Percentiles rank a stretch among this genome's conserved stretches.
phyloP scores from a whole-genome alignment of 2,888 invertebrate species.

The Trichopria drosophilae region DNA sequence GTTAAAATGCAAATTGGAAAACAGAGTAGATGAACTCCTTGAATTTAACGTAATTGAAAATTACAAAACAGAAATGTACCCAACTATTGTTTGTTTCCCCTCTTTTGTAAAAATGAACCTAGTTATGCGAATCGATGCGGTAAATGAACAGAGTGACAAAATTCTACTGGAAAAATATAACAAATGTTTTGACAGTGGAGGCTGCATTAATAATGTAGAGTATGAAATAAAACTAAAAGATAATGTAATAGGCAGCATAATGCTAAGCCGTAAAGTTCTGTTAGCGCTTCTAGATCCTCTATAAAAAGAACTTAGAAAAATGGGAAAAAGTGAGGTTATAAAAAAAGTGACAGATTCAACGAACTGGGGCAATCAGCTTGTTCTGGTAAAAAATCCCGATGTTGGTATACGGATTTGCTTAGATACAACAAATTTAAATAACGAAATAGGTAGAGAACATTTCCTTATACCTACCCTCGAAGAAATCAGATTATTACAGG shows the following conservation, averaged over 20 bases:
- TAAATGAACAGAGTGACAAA: too few relatives aligned
- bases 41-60: too few relatives aligned
- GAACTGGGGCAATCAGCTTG: neutral
- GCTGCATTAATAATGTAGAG: constrained; percentile 26
- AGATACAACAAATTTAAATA: constrained; percentile 43
- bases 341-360: neutral
- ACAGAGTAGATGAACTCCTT: too few relatives aligned
- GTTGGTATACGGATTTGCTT: constrained; percentile 39
- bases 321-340: constrained; percentile 1
- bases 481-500: constrained; percentile 37
- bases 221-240: constrained; percentile 34
- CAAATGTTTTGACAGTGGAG: constrained; percentile 33
- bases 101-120: too few relatives aligned
- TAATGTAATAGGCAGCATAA: constrained; percentile 19
- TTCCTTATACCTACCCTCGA: constrained; percentile 40
- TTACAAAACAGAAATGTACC: too few relatives aligned
- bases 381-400: constrained; percentile 10
- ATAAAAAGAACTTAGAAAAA: constrained; percentile 14
- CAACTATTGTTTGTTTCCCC: too few relatives aligned
- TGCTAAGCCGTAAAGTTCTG: constrained; percentile 15
- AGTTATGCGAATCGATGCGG: too few relatives aligned
- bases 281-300: constrained; percentile 8
- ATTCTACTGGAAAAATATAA: constrained; percentile 28
- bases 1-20: too few relatives aligned
- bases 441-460: constrained; percentile 34